Evolutionary conservation across 2,888 invertebrate genomes (phyloP).

Genomic region (Cordylochernes scorpioides): DNA sequence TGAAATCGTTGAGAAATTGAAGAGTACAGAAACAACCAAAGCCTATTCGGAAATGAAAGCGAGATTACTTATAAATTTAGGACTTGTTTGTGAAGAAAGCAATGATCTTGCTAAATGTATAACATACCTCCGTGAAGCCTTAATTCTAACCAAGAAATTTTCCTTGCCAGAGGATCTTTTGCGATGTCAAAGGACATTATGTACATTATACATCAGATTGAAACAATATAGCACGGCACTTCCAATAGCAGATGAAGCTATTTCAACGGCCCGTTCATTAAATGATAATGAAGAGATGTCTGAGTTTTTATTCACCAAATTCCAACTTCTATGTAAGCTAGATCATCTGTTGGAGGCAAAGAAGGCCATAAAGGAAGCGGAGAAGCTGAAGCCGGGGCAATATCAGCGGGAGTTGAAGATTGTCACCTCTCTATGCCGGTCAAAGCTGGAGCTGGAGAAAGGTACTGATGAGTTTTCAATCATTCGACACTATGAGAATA

Average conservation of each 20-base stretch:
- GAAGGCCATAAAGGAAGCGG: conserved; percentile 41
- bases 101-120: conserved; percentile 36
- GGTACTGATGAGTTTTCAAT: no score
- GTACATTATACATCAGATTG: conserved; percentile 34
- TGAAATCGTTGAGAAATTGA: conserved; percentile 40
- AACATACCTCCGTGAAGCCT: conserved; percentile 20
- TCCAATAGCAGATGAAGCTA: conserved; percentile 38
- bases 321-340: conserved; percentile 36
- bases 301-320: conserved; percentile 39
- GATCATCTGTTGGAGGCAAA: conserved; percentile 48
- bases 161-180: conserved; percentile 44
- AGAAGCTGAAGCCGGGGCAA: conserved; percentile 28
- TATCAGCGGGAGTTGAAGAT: not conserved
- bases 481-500: conserved; percentile 39
- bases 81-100: conserved; percentile 44
- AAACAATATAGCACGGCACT: conserved; percentile 37
- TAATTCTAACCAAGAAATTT: conserved; percentile 32
- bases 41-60: conserved; percentile 64
- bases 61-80: conserved; percentile 53
- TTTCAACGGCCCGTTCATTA: conserved; percentile 36
- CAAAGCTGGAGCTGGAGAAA: no score
- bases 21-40: conserved; percentile 31
- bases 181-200: conserved; percentile 41
- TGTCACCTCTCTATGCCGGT: not conserved
- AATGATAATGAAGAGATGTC: conserved; percentile 36